phyloP scores from a whole-genome alignment of 2,113 vertebrate species.

The Thryonomys swinderianus region DNA sequence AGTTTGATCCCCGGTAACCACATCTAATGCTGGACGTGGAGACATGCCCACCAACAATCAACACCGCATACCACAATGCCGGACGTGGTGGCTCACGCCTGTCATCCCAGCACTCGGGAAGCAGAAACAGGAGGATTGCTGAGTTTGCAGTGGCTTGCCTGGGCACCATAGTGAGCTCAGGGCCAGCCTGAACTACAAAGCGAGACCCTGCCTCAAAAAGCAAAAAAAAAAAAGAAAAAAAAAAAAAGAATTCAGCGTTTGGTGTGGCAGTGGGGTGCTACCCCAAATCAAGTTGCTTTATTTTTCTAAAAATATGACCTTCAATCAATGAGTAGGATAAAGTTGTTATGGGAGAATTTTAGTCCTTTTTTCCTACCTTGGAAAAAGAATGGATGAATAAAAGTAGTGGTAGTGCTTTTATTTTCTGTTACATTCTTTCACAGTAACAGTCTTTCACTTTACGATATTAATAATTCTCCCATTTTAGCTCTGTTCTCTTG shows the following conservation, averaged over 20 bases:
- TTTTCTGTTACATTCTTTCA: not conserved
- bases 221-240: too few species aligned
- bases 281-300: not conserved
- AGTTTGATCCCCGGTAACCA: too few species aligned
- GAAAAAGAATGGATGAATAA: not conserved
- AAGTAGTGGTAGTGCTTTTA: not conserved
- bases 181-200: too few species aligned
- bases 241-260: not conserved
- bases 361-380: not conserved
- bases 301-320: constrained; percentile 6
- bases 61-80: too few species aligned
- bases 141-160: too few species aligned
- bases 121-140: too few species aligned
- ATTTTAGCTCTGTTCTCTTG: not conserved
- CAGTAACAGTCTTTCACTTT: not conserved
- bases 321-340: not conserved
- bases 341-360: not conserved
- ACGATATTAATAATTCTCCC: not conserved
- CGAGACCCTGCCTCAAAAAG: too few species aligned
- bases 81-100: too few species aligned
- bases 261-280: not conserved
- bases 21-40: too few species aligned
- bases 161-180: too few species aligned
- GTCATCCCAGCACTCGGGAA: too few species aligned
- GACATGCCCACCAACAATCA: too few species aligned